Evolutionary conservation across 2,113 vertebrate species (phyloP), one percentile per base, ranked within the genome.

Genomic region (Antennarius striatus): DNA sequence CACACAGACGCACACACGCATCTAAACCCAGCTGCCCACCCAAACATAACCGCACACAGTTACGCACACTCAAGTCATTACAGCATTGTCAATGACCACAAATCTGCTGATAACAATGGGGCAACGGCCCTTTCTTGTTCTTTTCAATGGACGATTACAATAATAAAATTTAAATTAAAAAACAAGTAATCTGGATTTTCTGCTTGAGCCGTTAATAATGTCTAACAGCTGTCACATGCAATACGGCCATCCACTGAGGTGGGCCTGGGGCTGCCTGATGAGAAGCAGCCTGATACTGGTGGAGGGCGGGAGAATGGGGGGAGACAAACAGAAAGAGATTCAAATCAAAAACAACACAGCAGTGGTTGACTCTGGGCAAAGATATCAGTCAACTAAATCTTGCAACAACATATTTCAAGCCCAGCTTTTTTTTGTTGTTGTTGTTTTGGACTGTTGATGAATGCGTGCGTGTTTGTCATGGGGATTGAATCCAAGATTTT

Each of bases 161-260:
- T 89, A 89, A 92, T 85, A 90, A 88, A 88, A 88, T 69, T 84
- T 77, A 87, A 91, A 90, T 91, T 71, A 90, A 83, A 88, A 88
- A 92, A 93, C 82, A 89, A 80, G 76, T 91, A 87, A 92, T 92
- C 87, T 88, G 90, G 89, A 90, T 91, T 92, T 90, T 90, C 84
- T 85, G 91, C 90, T 79, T 91, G 89, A 88, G 82, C 82, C 54
- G 86, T 87, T 91, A 93, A 92, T 91, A 91, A 92, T 89, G 89
- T 89, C 77, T 64, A 90, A 88, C 92, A 91, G 91, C 91, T 92
- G 91, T 91, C 91, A 86, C 86, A 85, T 71, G 79, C 78, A 79
- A 82, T 80, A 70, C 30, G 40, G 81, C 73, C 72, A 73, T 62
- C 67, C 71, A 4, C 66, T 61, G 81, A 86, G 83, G 82, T 90